phyloP scores from a whole-genome alignment of 2,797 vertebrate genomes.

The Strix occidentalis region DNA sequence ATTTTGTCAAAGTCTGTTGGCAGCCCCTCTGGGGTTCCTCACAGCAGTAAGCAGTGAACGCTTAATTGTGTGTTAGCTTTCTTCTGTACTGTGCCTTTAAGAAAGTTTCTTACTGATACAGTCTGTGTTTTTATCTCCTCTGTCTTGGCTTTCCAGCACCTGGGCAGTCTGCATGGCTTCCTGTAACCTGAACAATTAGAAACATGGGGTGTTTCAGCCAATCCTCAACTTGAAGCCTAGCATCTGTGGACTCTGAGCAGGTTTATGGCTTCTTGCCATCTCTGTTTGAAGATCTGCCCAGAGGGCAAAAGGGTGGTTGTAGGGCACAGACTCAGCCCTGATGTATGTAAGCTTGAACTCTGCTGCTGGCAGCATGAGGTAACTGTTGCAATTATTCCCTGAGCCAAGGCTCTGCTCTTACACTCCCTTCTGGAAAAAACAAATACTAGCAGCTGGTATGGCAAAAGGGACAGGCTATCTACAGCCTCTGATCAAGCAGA shows the following conservation, averaged over 20 bases:
- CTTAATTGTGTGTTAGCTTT: background rate
- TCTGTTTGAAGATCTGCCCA: background rate
- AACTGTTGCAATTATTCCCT: background rate
- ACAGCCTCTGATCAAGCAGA: background rate
- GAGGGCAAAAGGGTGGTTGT: background rate
- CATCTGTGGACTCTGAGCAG: background rate
- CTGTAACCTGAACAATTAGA: background rate
- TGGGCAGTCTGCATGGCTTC: background rate
- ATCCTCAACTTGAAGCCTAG: background rate
- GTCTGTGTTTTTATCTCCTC: background rate
- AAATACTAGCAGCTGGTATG: background rate
- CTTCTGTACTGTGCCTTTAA: background rate
- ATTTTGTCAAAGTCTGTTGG: background rate
- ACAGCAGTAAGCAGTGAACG: background rate
- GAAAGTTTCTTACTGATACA: background rate
- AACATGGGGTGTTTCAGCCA: background rate
- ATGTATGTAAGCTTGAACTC: background rate
- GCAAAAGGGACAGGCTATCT: background rate
- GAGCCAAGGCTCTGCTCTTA: background rate
- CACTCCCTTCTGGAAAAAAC: background rate
- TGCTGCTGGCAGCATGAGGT: background rate
- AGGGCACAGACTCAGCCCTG: background rate
- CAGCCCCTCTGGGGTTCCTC: background rate
- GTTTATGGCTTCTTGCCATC: background rate
- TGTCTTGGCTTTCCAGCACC: background rate